Evolutionary conservation across 2,113 vertebrate genomes (phyloP), one percentile per base, ranked within the genome.

Genomic region (Cyprinus carpio): DNA sequence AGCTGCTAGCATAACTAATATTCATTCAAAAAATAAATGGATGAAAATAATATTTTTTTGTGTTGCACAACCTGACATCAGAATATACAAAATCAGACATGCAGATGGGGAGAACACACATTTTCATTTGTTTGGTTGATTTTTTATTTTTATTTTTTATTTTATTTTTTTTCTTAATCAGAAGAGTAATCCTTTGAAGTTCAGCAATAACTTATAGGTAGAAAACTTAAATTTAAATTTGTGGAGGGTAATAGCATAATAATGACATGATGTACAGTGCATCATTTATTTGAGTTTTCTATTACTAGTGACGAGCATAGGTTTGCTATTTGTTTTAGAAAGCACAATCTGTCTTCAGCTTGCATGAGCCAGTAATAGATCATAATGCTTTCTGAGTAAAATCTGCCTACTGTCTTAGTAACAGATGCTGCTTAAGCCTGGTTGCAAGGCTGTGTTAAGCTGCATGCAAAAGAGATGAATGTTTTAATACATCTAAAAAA

Each of bases 51-150:
- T 16, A 62, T 75, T 46, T 76, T 76, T 46, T 74, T 20, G 80
- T 83, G 31, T 56, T 85, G 40, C 75, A 86, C 67, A 62, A 29
- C 46, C 81, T 60, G n/a, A 87, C 76, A 74, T 82, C 6, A 56
- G 18, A 40, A 56, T 56, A 56, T 56, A 56, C 54, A 56, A 86
- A 60, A 75, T 82, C 75, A 81, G 82, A 18, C 31, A 34, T 34
- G 27, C 72, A 34, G 80, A 80, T 20, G 31, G 3, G 18, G 65
- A 37, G 37, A 37, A 46, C 20, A 51, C 25, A 29, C 13, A 18
- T 75, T 23, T 51, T 9, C 8, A 29, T 75, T 75, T 29, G 12
- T 27, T 27, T 75, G 20, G 10, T 43, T 12, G 37, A 11, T 40
- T 69, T 10, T 40, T 40, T 72, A 40, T 27, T 27, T 27, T 75